A percentile compares a stretch with the other conserved stretches of the same genome.
These are phyloP conservation scores for Cheilosia vulpina DNA, from an alignment of 2,888 invertebrate genomes.

Conservation along the genomic window DNA sequence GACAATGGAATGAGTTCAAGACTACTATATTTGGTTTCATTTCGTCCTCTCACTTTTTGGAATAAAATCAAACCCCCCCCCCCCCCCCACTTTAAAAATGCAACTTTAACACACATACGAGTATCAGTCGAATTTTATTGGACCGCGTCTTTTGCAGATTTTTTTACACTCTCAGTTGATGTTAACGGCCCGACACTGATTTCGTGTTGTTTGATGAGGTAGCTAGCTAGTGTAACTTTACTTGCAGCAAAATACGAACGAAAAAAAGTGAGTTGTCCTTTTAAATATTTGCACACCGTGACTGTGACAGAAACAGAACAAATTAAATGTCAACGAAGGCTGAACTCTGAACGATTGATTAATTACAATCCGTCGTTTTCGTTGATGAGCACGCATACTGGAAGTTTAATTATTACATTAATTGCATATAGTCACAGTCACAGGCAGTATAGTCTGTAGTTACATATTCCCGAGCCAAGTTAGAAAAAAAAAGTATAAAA, in stretches of 20 bases:
- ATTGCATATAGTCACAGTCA: slow-evolving; percentile 34
- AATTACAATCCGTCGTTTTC: slow-evolving; percentile 61
- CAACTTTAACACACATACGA: background rate
- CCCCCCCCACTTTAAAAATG: background rate
- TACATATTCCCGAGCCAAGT: background rate
- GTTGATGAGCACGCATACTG: slow-evolving; percentile 57
- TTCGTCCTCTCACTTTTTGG: background rate
- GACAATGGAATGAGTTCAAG: no score
- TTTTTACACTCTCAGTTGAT: slow-evolving; percentile 44
- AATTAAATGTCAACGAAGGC: slow-evolving; percentile 69
- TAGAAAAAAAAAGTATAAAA: slow-evolving; percentile 34
- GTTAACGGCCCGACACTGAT: slow-evolving; percentile 50
- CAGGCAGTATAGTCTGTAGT: slow-evolving; percentile 21
- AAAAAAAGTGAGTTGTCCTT: slow-evolving; percentile 9
- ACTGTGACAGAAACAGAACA: slow-evolving; percentile 45
- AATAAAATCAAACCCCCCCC: background rate
- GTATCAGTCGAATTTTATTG: background rate
- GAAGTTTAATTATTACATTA: slow-evolving; percentile 69
- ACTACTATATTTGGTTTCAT: no score
- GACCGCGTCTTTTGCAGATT: slow-evolving; percentile 35
- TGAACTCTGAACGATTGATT: slow-evolving; percentile 60
- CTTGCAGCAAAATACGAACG: slow-evolving; percentile 4
- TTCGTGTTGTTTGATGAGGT: slow-evolving; percentile 54
- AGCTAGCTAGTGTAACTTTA: slow-evolving; percentile 44
- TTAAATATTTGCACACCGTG: slow-evolving; percentile 46